Conservation (phyloP, 2,888 invertebrate genomes). For the Dendrolimus pini region DNA sequence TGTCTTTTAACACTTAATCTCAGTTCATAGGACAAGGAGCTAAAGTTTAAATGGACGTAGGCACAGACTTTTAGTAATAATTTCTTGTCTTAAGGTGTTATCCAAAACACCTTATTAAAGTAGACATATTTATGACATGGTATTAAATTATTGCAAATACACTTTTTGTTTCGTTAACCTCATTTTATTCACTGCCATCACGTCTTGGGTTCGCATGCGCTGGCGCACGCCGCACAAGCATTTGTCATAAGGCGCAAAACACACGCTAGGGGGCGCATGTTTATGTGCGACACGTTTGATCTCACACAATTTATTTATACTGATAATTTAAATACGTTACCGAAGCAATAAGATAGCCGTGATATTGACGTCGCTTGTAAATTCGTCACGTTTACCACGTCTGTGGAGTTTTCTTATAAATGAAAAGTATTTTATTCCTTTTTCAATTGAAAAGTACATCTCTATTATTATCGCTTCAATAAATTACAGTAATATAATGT, state of each 20-base stretch:
- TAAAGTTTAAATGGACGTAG: too few relatives aligned
- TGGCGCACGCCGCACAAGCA: conserved; percentile 35
- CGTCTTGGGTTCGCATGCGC: conserved; percentile 27
- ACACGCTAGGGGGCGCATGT: conserved; percentile 38
- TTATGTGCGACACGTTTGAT: conserved; percentile 49
- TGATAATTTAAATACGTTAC: conserved; percentile 15
- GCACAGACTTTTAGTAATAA: too few relatives aligned
- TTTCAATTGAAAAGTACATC: too few relatives aligned
- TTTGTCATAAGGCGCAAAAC: conserved; percentile 34
- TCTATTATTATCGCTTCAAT: too few relatives aligned
- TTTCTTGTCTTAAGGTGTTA: not conserved
- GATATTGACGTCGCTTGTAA: not conserved
- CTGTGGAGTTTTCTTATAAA: too few relatives aligned
- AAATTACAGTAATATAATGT: too few relatives aligned
- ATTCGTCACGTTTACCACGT: too few relatives aligned
- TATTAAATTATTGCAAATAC: not conserved
- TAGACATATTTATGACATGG: not conserved
- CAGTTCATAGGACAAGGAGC: too few relatives aligned
- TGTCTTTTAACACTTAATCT: too few relatives aligned
- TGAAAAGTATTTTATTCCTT: too few relatives aligned
- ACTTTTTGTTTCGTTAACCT: not conserved
- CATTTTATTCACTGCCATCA: conserved; percentile 26
- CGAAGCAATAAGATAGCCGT: conserved; percentile 6
- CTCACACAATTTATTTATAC: conserved; percentile 31
- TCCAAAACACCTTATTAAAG: not conserved